A percentile compares a stretch with the other conserved stretches of the same genome.
Evolutionary conservation across 2,888 invertebrate species (phyloP).

Genomic region (Reticulitermes lucifugus): DNA sequence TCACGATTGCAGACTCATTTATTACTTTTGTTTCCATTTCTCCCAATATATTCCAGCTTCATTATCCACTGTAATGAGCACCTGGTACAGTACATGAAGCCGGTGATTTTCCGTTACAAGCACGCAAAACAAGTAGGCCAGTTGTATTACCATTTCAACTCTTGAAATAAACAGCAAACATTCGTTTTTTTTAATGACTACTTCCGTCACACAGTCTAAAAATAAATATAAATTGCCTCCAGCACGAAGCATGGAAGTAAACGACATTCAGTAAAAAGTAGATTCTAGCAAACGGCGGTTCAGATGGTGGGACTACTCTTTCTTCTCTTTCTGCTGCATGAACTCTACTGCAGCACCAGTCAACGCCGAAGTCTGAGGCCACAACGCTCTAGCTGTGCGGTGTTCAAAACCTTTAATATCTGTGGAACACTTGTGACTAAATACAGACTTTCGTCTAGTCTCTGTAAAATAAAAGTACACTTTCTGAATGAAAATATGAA

Average conservation of each 20-base stretch:
- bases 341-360: not conserved
- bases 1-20: no score
- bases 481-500: no score
- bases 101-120: not conserved
- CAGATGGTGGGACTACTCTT: not conserved
- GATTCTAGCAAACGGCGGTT: not conserved
- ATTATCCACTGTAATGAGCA: not conserved
- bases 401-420: no score
- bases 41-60: not conserved
- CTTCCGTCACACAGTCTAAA: not conserved
- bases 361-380: not conserved
- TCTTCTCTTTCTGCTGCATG: not conserved
- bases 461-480: no score
- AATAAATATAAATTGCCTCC: not conserved
- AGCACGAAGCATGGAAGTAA: not conserved
- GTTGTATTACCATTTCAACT: not conserved
- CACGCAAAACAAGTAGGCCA: not conserved
- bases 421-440: no score
- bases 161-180: not conserved
- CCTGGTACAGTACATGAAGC: not conserved
- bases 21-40: not conserved
- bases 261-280: not conserved
- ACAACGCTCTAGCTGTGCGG: no score
- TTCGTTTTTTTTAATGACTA: slow-evolving; percentile 8
- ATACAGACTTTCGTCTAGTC: no score